Base-by-base conservation (phyloP, 2,113 vertebrate genomes). In the Lontra canadensis region DNA sequence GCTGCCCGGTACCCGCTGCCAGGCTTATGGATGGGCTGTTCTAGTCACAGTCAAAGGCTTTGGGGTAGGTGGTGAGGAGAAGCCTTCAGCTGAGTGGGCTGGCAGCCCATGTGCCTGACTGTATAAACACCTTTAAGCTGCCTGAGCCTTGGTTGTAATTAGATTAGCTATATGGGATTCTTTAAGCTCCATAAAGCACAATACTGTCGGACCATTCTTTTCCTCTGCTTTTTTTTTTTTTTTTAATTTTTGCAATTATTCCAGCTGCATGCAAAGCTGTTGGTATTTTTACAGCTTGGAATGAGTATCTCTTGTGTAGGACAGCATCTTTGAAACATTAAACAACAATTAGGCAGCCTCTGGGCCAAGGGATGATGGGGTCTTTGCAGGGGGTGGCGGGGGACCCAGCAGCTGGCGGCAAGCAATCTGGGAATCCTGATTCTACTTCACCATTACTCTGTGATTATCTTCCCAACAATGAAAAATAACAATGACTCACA, bases 291-390 rank as follows among this genome's bases (percentile, higher is more conserved):
- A 98, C 90, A 97, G 89, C 89, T 97, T 92, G 79, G 97, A 98
- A 98, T 97, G 96, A 93, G 67, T 94, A 82, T 93, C 94, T 98
- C 96, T 95, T 90, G 96, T 90, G 91, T 98, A 97, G 98, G 93
- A 97, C 91, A 97, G 96, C 97, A 98, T 97, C 97, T 98, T 95
- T 93, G 97, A 98, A 98, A 97, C 98, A 98, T 98, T 98, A 98
- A 98, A 97, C 97, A 98, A 98, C 96, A 94, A 98, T 98, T 98
- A 99, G 98, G 96, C 88, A 98, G 98, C 98, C 98, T 96, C 1
- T 95, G 83, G 96, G 98, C 98, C 98, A 99, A 98, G 94, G 90
- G 79, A 98, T 36, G 52, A 74, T 5, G 57, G 82, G 93, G 91
- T 73, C 84, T 97, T 95, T 85, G 94, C 79, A 9, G 90, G 97